Evolutionary conservation across 2,113 vertebrate genomes (phyloP), one percentile per base, ranked within the genome.

Genomic region (Laterallus jamaicensis): DNA sequence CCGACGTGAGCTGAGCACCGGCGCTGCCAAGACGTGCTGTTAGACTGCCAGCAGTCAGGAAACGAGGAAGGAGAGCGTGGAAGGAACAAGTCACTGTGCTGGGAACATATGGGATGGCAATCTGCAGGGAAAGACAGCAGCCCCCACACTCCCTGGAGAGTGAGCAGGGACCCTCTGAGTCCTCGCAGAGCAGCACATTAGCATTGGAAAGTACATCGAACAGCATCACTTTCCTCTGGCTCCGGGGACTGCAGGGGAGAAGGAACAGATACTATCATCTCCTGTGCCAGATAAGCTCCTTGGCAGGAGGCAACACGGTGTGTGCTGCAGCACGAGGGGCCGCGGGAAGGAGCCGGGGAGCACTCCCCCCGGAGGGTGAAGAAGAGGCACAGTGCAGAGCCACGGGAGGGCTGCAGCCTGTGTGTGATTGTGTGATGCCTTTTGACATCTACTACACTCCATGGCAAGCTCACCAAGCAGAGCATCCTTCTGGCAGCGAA

Each of bases 61-160:
- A 86, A 80, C 0, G 21, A 89, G 76, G 69, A 92, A 74, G 59
- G 58, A 87, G 49, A 70, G 75, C 0, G 24, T 40, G 63, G 71
- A 78, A 86, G 74, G 86, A 95, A 94, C 17, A 52, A 95, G 86
- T 59, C 90, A 87, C 56, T 40, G 28, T 2, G 4, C 28, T 28
- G 52, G 66, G 78, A 94, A 79, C 86, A 96, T 52, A 91, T 68
- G 76, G 54, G 67, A 87, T 11, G 58, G 79, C 70, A 95, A 85
- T 85, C 81, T 87, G 66, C 54, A 58, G 84, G 42, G 86, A 92
- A 69, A 68, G 71, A 86, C 3, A 2, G 59, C 92, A 91, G 86
- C 83, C 49, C 62, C 86, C 89, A 74, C 39, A 20, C 56, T 88
- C 56, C 42, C 60, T 18, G 29, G 82, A 55, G 82, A 85, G 78